These are phyloP conservation scores for Dipodomys stephensi DNA, from an alignment of 2,113 vertebrate species.

Conservation along the genomic window DNA sequence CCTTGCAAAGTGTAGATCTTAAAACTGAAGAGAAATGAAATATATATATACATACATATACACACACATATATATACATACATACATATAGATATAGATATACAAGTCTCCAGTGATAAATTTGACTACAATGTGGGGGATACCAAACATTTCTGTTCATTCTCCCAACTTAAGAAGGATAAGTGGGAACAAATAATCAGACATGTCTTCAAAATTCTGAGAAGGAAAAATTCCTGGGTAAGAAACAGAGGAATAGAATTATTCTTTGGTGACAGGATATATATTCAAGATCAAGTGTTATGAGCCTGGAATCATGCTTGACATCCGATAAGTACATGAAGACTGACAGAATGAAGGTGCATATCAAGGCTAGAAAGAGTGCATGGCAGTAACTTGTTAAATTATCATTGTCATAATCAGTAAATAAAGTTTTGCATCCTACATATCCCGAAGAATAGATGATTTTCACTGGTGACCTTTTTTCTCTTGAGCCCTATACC, in stretches of 20 bases:
- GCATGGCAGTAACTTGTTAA: neutral
- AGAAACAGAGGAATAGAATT: neutral
- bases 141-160: neutral
- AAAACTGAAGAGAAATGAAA: neutral
- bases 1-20: neutral
- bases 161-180: neutral
- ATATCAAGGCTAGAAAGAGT: neutral
- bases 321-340: neutral
- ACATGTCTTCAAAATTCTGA: neutral
- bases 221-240: neutral
- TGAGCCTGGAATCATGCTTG: neutral
- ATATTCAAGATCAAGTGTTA: neutral
- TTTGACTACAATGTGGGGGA: neutral
- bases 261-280: neutral
- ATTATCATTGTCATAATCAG: neutral
- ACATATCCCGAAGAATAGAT: neutral
- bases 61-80: neutral
- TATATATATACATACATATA: neutral
- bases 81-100: too few relatives aligned
- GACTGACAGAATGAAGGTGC: neutral
- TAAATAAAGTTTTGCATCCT: neutral
- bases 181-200: neutral
- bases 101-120: neutral
- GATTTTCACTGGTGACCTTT: neutral
- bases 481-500: neutral